A percentile compares a stretch with the other conserved stretches of the same genome.
Conservation (phyloP, 2,888 invertebrate genomes). For the Nezara viridula region DNA sequence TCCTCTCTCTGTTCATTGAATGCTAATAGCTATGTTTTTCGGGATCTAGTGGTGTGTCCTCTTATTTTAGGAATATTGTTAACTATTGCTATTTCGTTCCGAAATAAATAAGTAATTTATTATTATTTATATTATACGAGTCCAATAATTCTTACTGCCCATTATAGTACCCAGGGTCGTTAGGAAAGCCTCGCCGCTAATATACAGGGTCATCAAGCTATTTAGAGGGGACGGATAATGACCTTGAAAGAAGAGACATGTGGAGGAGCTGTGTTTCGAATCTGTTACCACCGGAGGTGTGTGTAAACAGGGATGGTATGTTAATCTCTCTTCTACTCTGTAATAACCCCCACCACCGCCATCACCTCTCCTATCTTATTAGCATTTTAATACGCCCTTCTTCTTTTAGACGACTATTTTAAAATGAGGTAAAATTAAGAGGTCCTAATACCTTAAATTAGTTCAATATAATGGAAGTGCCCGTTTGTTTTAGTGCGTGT, state of each 20-base stretch:
- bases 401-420: constrained; percentile 60
- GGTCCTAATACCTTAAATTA: constrained; percentile 61
- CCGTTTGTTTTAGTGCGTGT: background rate
- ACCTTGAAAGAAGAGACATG: background rate
- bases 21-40: too few species aligned
- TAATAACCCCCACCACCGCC: constrained; percentile 62
- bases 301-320: constrained; percentile 59
- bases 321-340: constrained; percentile 61
- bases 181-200: background rate
- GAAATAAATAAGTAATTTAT: too few species aligned
- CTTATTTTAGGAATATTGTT: too few species aligned
- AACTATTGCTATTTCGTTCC: too few species aligned
- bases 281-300: constrained; percentile 47
- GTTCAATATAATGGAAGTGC: constrained; percentile 55
- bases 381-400: constrained; percentile 63
- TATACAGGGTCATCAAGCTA: background rate
- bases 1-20: too few species aligned
- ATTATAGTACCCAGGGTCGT: too few species aligned
- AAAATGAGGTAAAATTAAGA: constrained; percentile 63
- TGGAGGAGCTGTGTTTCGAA: background rate
- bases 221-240: background rate
- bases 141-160: too few species aligned
- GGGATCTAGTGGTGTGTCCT: too few species aligned
- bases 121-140: too few species aligned
- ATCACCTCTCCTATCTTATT: constrained; percentile 62